Evolutionary conservation across 2,797 vertebrate genomes (phyloP).

Genomic region (Falco novaeseelandiae): DNA sequence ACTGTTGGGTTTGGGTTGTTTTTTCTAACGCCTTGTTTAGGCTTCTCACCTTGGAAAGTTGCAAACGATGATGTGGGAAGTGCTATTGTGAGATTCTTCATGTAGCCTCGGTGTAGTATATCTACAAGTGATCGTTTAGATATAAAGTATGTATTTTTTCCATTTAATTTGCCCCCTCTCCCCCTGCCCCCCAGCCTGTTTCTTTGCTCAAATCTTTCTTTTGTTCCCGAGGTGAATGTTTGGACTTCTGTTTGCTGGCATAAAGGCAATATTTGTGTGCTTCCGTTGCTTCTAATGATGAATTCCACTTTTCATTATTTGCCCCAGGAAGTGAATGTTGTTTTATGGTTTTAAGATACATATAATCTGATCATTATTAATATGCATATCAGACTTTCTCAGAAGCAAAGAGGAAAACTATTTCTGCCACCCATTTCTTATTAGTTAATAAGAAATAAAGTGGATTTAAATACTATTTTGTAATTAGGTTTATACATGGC

Average conservation of each 20-base stretch:
- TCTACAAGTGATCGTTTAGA: not conserved
- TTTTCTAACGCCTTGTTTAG: not conserved
- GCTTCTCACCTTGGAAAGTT: not conserved
- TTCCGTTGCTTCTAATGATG: not conserved
- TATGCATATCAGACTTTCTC: not conserved
- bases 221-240: not conserved
- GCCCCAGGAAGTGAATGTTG: not conserved
- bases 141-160: not conserved
- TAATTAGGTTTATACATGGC: not conserved
- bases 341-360: not conserved
- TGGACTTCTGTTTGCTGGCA: not conserved
- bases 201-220: not conserved
- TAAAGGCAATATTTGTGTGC: not conserved
- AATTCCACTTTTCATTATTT: not conserved
- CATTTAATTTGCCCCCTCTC: not conserved
- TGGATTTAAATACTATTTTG: not conserved
- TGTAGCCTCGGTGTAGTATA: not conserved
- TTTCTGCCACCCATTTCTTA: not conserved
- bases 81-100: not conserved
- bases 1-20: not conserved
- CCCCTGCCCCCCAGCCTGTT: not conserved
- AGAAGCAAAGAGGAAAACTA: not conserved
- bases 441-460: not conserved
- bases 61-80: not conserved
- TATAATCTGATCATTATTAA: not conserved